Evolutionary conservation across 2,113 vertebrate species (phyloP), one percentile per base, ranked within the genome.

Genomic region (Pygoscelis antarcticus): DNA sequence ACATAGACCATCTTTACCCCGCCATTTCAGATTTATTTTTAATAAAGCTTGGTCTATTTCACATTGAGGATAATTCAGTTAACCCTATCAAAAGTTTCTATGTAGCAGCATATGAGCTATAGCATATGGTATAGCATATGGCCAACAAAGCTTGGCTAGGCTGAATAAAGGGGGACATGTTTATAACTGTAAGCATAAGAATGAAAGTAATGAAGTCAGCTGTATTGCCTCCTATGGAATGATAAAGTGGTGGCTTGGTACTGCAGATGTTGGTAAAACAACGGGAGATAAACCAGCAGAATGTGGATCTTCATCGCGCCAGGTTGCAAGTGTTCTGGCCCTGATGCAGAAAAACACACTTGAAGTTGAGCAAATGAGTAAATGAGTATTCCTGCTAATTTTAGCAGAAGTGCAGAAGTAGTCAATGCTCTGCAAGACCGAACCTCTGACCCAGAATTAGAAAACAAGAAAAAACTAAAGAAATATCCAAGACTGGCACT

Each of bases 1-100:
- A 87, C 75, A 72, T 0, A 30, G 9, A 77, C 46, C 18, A 65
- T 82, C 89, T 79, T 93, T 51, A 52, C 4, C 14, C 11, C 26
- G 5, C 32, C 27, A 64, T 21, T 93, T 71, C 78, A 83, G 36
- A 52, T 91, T 92, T 57, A 64, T 64, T 97, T 96, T 95, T 75
- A 90, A 89, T 93, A 80, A 91, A 95, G 38, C 6, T 85, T 55
- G 76, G 54, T 92, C 12, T 70, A 47, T 57, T 77, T 95, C 76
- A 79, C 44, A 34, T 29, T 27, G 58, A 62, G 10, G 44, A 57
- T 61, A 78, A 74, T 51, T 94, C 79, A 64, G 46, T 69, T 88
- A 90, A 86, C 74, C 32, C 58, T 51, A 72, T 79, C 49, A 51
- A 62, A 92, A 69, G 30, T 90, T 90, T 42, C 60, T 79, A 4